Base-by-base conservation (phyloP, 2,888 invertebrate species). In the Chrysolina americana region DNA sequence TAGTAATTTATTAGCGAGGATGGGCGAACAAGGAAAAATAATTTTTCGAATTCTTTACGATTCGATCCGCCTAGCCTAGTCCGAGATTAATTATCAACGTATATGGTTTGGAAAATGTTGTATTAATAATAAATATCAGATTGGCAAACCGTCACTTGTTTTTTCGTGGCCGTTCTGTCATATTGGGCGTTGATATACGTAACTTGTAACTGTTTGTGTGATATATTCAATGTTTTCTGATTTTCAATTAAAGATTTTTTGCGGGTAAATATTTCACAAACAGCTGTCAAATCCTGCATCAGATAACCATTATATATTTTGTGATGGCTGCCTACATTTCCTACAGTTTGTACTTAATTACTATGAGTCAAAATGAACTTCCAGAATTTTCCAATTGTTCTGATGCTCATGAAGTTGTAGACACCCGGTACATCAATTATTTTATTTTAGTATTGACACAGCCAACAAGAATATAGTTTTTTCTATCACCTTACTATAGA, bases 1-100 rank as follows among this genome's bases (percentile, higher is more conserved):
- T 59, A 28, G 8, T 59, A n/a, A 59, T 59, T 59, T 59, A 59
- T 59, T 59, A 59, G 59, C 59, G 23, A 59, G 59, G 59, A 59
- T 59, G 59, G 59, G 59, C 59, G 59, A 59, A 59, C 23, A 36
- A 59, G 59, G 17, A 59, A 59, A 23, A 59, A 59, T 28, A 28
- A 59, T 59, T 36, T 36, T 59, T 59, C 36, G 17, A 59, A 59
- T 59, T 59, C 59, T 59, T 59, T 15, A 23, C 36, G 36, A 59
- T 59, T 59, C 59, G 59, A 59, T 59, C 59, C 59, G 59, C 59
- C 59, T 59, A 59, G 23, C 59, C 28, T 21, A 28, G 59, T 23
- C 36, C 36, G 59, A 59, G 59, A 59, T 59, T 59, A 59, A 59
- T 59, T 23, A 59, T n/a, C 36, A 59, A 28, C 59, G 28, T 59